phyloP scores from a whole-genome alignment of 2,797 vertebrate genomes.

The Aldrovandia affinis region DNA sequence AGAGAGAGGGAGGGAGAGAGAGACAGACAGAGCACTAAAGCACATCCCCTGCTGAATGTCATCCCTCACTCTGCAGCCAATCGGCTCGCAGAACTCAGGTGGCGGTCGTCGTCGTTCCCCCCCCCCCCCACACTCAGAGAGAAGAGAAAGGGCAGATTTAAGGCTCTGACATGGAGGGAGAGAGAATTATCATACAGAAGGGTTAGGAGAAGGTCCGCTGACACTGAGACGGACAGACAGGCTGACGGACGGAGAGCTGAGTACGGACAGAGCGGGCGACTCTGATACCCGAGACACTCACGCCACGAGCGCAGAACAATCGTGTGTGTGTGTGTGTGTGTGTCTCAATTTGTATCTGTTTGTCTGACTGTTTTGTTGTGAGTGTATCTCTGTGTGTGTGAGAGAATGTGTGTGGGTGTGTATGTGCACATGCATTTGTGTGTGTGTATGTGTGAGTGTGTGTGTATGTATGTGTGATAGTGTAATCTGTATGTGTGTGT shows the following conservation, averaged over 20 bases:
- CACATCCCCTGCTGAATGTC: not conserved
- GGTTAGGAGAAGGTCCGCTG: not conserved
- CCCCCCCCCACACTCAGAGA: not conserved
- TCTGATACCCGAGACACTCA: not conserved
- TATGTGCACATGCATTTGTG: too few species aligned
- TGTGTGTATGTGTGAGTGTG: constrained; percentile 24
- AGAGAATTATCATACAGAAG: not conserved
- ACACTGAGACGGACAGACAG: not conserved
- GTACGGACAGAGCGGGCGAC: not conserved
- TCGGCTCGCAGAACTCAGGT: not conserved
- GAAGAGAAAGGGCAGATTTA: not conserved
- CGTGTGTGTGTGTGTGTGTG: not conserved
- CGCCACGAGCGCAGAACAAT: not conserved
- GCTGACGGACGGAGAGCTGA: not conserved
- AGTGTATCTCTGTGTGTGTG: constrained; percentile 22
- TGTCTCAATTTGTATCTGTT: not conserved
- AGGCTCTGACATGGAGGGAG: not conserved
- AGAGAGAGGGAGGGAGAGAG: too few species aligned
- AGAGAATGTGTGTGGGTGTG: not conserved
- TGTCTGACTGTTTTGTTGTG: not conserved
- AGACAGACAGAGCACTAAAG: not conserved
- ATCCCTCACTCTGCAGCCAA: not conserved
- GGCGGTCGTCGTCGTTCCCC: not conserved
- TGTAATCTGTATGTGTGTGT: too few species aligned
- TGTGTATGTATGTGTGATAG: constrained; percentile 30